These are phyloP conservation scores for Gambusia yucatana DNA, from an alignment of 2,797 vertebrate genomes.

Conservation along the genomic window DNA sequence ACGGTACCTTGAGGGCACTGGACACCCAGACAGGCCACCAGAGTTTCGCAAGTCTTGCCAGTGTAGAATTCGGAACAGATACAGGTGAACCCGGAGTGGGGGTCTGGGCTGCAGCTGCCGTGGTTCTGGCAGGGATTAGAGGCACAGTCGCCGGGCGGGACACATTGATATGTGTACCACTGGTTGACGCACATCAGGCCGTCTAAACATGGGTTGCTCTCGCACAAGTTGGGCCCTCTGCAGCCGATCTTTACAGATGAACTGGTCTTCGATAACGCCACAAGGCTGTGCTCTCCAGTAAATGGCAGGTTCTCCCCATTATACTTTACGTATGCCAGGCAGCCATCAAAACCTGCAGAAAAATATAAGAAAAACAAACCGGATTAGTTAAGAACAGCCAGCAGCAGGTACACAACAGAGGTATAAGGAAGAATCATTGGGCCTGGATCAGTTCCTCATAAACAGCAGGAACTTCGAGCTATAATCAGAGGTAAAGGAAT, in stretches of 20 bases:
- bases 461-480: conserved; percentile 63
- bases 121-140: conserved; percentile 92
- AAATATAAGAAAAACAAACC: conserved; percentile 13
- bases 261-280: conserved; percentile 86
- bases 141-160: conserved; percentile 89
- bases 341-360: conserved; percentile 91
- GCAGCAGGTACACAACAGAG: conserved; percentile 22
- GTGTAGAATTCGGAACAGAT: conserved; percentile 89
- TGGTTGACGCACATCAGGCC: conserved; percentile 94
- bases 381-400: conserved; percentile 44
- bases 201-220: conserved; percentile 92
- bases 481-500: conserved; percentile 60
- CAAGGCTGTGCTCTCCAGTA: conserved; percentile 86
- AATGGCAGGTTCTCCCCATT: conserved; percentile 91
- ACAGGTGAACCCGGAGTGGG: conserved; percentile 84
- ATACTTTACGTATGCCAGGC: conserved; percentile 90
- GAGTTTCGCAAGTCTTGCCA: conserved; percentile 86
- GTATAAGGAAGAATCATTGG: conserved; percentile 36
- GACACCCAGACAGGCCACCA: conserved; percentile 90
- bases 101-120: conserved; percentile 89
- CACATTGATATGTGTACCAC: conserved; percentile 93
- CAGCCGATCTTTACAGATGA: conserved; percentile 90
- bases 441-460: conserved; percentile 45
- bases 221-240: conserved; percentile 92
- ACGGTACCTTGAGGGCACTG: conserved; percentile 85